These are phyloP conservation scores for Eupsittula cactorum DNA, from an alignment of 2,113 vertebrate species.

Conservation along the genomic window DNA sequence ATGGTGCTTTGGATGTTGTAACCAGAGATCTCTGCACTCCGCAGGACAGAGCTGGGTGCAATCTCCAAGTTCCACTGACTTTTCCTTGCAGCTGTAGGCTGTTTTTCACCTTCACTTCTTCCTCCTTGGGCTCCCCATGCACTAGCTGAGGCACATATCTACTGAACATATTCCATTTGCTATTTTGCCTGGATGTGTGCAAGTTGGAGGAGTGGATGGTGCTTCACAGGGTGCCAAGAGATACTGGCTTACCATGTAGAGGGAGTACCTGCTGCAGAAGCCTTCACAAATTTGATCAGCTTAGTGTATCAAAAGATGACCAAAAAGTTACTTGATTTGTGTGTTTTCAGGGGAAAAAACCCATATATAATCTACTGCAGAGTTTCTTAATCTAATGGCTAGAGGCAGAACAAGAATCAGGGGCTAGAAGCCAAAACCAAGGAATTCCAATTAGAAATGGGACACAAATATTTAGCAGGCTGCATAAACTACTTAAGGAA, in stretches of 20 bases:
- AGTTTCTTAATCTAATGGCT: not conserved
- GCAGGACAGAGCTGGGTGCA: not conserved
- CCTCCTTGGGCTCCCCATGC: not conserved
- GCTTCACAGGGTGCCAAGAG: not conserved
- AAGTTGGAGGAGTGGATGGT: not conserved
- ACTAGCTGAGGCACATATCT: not conserved
- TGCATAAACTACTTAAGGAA: slow-evolving; percentile 24
- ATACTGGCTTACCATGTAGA: not conserved
- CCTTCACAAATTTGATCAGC: not conserved
- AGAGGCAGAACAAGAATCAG: not conserved
- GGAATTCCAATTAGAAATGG: slow-evolving; percentile 12
- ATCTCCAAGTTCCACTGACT: not conserved
- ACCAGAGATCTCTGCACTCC: not conserved
- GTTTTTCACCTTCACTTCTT: not conserved
- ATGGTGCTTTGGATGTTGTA: not conserved
- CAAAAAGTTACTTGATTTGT: not conserved
- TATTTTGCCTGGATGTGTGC: not conserved
- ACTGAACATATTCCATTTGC: not conserved
- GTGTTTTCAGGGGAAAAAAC: not conserved
- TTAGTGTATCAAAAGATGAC: not conserved
- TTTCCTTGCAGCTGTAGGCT: not conserved
- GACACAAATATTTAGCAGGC: slow-evolving; percentile 46
- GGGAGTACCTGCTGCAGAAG: not conserved
- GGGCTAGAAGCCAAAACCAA: slow-evolving; percentile 19
- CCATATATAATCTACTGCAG: not conserved